Base-by-base conservation (phyloP, 2,888 invertebrate genomes). In the Vanessa cardui region DNA sequence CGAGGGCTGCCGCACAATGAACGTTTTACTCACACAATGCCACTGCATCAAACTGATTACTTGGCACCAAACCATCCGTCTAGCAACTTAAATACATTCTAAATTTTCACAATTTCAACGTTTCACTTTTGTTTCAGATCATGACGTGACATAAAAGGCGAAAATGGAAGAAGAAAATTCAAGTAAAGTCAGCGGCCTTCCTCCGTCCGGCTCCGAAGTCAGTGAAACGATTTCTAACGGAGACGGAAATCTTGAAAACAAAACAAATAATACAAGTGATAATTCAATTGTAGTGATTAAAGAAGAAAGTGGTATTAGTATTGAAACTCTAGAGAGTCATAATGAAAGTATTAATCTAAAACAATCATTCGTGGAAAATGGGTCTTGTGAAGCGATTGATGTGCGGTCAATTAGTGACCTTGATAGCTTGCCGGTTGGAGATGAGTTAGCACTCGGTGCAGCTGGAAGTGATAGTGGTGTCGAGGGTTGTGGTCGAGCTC, bases 401-500 rank as follows among this genome's bases (percentile, higher is more conserved):
- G 88, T 85, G n/a, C 80, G 90, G 47, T 90, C 92, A 6, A 72
- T 91, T 54, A 88, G 87, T 0, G 92, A 92, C 71, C 77, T 91
- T 54, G 91, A 91, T 70, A 90, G 92, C 72, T 79, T 91, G 72
- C 91, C 90, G n/a, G 89, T 83, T 1, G 90, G 83, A 1, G 91
- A 92, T 66, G 92, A 92, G 70, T 75, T 90, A 18, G 87, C 73
- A 9, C 80, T 91, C 47, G 88, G 89, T 31, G 89, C 94, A 71
- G 96, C 96, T 71, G 96, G 97, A 68, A 96, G 96, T 82, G 97
- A 97, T 80, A 97, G 97, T 78, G 97, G 97, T 6, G 96, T 97
- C 18, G 97, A 97, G 79, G 95, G 96, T 59, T 93, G 93, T 60
- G 95, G 95, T 0, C 95, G 95, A 21, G 96, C 95, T 66, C 94